Evolutionary conservation across 2,113 vertebrate species (phyloP), one percentile per base, ranked within the genome.

Genomic region (Megatriorchis doriae): DNA sequence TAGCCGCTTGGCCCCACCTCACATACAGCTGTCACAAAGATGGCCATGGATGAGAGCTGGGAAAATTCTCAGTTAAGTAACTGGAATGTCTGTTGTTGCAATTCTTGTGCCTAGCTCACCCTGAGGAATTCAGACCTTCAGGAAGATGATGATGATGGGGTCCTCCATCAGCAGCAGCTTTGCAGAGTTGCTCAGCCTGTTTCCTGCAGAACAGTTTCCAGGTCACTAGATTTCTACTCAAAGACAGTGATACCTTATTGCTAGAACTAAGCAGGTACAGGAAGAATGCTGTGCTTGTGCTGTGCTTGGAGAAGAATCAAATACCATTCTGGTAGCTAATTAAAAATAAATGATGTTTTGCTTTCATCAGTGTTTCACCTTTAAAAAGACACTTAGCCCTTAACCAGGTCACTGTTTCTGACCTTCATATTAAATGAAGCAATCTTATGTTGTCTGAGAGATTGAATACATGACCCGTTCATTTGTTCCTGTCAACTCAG

Each of bases 261-360:
- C 47, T 67, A 38, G 63, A 86, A 56, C 43, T 82, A 36, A 75
- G 34, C 34, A 90, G 36, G 4, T 56, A 53, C 7, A 79, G 65
- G 20, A 62, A 55, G 31, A 74, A 81, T 32, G 22, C 16, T 52
- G 25, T 43, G 32, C 50, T 66, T 86, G 27, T 87, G 53, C 21
- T 65, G 16, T 63, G 29, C 40, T 68, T 65, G 36, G 52, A 84
- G 77, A 63, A 87, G 40, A 94, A 56, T 80, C 53, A 95, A 89
- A 89, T 79, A 94, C 11, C 23, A 4, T 72, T 85, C 88, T 82
- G n/a, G 40, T 80, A 90, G 70, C 70, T 95, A 93, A 87, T 95
- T 95, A 94, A 95, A 95, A 96, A 87, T 91, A 94, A 86, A 92
- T 83, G 27, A 79, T 89, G 45, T 90, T 93, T 96, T 94, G 47